Evolutionary conservation across 2,113 vertebrate genomes (phyloP), one percentile per base, ranked within the genome.

Genomic region (Garra rufa): DNA sequence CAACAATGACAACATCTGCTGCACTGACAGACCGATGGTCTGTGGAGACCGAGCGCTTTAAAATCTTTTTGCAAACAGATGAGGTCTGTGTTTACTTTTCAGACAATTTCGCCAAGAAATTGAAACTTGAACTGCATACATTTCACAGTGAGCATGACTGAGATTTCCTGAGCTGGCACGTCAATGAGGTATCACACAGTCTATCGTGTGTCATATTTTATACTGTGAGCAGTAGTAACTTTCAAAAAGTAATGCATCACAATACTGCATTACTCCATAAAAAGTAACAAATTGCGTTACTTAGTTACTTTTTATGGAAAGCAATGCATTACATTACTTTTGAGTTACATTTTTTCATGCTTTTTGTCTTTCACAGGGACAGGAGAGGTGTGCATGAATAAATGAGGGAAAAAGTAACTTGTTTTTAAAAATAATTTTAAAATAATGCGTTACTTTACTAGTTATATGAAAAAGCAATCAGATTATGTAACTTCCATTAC

Each of bases 21-120:
- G n/a, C 13, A 46, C 26, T 52, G 57, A 84, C 74, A 84, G 74
- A 17, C 14, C 26, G 13, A 11, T 34, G 55, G 13, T 84, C 77
- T 80, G 2, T 26, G 43, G 57, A 76, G 82, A 48, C 59, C 10
- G 44, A 65, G 28, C 4, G 15, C n/a, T 61, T 79, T 61, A 57
- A 61, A 24, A 78, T 78, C 24, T 9, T 30, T 34, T 75, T 50
- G 24, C 43, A 74, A 46, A 74, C 81, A 76, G 55, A 65, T 61
- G 41, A 61, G 70, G 74, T 59, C 55, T 76, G 57, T 84, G 59
- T 77, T 84, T 70, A 78, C 83, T 43, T 77, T 28, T 52, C 46
- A 69, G 61, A 28, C 11, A 55, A 69, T 43, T 55, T 46, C 1
- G 8, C 14, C 5, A 28, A 70, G 61, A 69, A n/a, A 55, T 41